Base-by-base conservation (phyloP, 2,888 invertebrate genomes). In the Antheraea assamensis region DNA sequence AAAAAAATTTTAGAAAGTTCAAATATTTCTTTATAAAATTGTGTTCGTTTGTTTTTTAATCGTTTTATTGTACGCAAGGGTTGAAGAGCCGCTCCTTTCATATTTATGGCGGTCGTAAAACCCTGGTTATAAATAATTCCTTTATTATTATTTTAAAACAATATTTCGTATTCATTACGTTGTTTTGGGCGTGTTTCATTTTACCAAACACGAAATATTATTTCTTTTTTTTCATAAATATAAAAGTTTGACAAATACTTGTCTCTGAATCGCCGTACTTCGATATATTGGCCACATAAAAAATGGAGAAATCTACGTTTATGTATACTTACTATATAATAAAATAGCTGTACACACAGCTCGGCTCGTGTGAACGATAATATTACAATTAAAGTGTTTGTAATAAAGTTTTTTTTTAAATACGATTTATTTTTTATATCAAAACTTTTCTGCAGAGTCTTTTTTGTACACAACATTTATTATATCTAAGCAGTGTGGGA, bases 51-150 rank as follows among this genome's bases (percentile, higher is more conserved):
- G 49, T 72, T 72, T 72, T 72, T 68, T 68, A 68, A 72, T 72
- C 55, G 55, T 70, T 70, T 55, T 35, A 68, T 42, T 66, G 55
- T 68, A 49, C 49, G 31, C 72, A 72, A 72, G 70, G 72, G 72
- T 66, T 72, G 68, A 68, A 70, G 42, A 47, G 72, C 55, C 52
- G 64, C 68, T 66, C 70, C 68, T 35, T 68, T 70, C 35, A 55
- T 52, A 72, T 68, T 55, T 68, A 72, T 55, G 55, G 19, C 66
- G 47, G 68, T 72, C 70, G 68, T 68, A 68, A 68, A 27, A n/a
- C 24, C 47, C 55, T 35, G 17, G 61, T 30, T 30, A 64, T 64
- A 64, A 64, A 64, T 64, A 64, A 64, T 64, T 30, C 61, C 21
- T 30, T 17, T 64, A 64, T 64, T 64, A 64, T 30, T 64, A 58